These are phyloP conservation scores for Orbicella faveolata DNA, from an alignment of 64 coral and sea anemone genomes.

Conservation along the genomic window DNA sequence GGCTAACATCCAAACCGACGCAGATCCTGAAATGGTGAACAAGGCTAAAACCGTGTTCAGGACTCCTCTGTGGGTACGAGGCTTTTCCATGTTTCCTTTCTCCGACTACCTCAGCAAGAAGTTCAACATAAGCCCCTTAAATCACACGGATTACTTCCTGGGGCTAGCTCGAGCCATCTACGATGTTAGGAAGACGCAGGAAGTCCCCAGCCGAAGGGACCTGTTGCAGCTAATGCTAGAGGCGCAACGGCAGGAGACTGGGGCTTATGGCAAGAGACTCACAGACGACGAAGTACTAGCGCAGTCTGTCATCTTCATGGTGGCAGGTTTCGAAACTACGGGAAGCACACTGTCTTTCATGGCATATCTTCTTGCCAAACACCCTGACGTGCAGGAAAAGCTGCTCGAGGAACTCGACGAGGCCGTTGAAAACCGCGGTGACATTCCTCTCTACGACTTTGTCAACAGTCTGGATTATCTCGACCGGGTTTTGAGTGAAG, in stretches of 20 bases:
- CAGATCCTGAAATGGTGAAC: background rate
- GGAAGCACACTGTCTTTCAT: constrained; percentile 18
- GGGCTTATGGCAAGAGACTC: background rate
- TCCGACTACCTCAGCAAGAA: constrained; percentile 29
- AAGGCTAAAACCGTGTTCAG: constrained; percentile 30
- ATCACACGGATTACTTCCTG: constrained; percentile 33
- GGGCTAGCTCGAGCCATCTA: background rate
- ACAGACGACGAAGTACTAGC: constrained; percentile 14
- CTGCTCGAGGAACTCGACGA: constrained; percentile 22
- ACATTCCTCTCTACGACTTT: constrained; percentile 27
- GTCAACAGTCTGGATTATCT: constrained; percentile 7
- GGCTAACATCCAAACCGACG: constrained; percentile 44
- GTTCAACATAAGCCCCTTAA: constrained; percentile 2
- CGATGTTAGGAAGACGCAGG: background rate
- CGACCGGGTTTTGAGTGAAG: constrained; percentile 19
- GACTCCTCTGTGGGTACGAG: constrained; percentile 31
- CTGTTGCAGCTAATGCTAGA: constrained; percentile 30
- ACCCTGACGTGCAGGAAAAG: constrained; percentile 25
- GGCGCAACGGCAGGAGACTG: background rate
- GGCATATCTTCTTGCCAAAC: background rate
- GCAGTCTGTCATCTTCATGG: constrained; percentile 26
- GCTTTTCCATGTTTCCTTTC: constrained; percentile 54
- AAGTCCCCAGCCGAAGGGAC: constrained; percentile 6
- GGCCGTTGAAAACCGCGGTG: background rate
- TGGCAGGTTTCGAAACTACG: constrained; percentile 30